Conservation (phyloP, 2,888 invertebrate species). For the Phengaris alcon region DNA sequence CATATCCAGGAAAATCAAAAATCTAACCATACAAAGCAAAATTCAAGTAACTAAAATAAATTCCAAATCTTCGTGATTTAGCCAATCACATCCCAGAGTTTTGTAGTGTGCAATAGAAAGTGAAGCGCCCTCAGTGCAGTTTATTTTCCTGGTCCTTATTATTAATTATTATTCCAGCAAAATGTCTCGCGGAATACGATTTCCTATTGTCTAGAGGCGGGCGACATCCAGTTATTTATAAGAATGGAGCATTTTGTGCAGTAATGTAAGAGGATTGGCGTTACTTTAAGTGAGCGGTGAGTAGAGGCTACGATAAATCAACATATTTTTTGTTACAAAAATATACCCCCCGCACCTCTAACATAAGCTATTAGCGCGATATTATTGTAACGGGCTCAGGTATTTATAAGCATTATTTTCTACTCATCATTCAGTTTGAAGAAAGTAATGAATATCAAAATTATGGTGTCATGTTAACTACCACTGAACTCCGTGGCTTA, state of each 20-base stretch:
- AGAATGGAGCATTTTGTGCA: not conserved
- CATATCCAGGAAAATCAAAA: too few species aligned
- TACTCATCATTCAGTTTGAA: too few species aligned
- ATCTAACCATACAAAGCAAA: too few species aligned
- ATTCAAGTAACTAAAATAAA: too few species aligned
- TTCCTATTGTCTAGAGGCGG: not conserved
- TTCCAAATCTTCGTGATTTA: too few species aligned
- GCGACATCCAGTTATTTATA: not conserved
- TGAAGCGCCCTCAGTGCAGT: too few species aligned
- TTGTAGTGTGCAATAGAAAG: too few species aligned
- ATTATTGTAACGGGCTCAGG: not conserved
- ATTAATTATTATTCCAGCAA: not conserved
- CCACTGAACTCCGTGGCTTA: too few species aligned
- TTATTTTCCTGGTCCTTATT: too few species aligned
- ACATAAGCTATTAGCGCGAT: not conserved
- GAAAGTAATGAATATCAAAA: too few species aligned
- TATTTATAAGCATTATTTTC: not conserved
- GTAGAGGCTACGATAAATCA: conserved; percentile 15
- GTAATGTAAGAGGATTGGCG: conserved; percentile 4
- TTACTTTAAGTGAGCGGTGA: conserved; percentile 7
- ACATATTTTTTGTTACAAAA: conserved; percentile 10
- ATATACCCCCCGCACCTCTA: not conserved
- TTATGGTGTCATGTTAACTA: too few species aligned
- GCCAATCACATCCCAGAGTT: too few species aligned
- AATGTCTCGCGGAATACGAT: not conserved